Evolutionary conservation across 2,888 invertebrate species (phyloP), one percentile per base, ranked within the genome.

Genomic region (Enoplolaimus lenunculus): DNA sequence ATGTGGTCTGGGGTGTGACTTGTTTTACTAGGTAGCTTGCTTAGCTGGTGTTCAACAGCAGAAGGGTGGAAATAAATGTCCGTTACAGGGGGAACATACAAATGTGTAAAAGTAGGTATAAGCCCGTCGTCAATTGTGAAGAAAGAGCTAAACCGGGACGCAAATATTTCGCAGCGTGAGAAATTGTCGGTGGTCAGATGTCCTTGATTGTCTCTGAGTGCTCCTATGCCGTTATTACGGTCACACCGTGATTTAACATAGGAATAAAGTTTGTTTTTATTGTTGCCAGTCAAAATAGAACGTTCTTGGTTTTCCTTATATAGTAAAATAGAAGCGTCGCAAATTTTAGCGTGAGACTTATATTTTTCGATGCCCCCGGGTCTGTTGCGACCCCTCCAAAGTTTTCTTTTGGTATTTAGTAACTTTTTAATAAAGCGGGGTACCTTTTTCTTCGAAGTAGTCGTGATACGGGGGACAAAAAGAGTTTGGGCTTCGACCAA

Each of bases 1-100:
- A 62, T 62, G 28, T 29, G 7, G 28, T 62, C 62, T 13, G 62
- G 62, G 28, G 62, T 16, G 62, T 62, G 28, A n/a, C 62, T 62
- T 13, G 7, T 16, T 31, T 62, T 62, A 13, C 29, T 26, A 29
- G 28, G 28, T 29, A 62, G 16, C 7, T n/a, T 3, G 16, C 28
- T 3, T 62, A 62, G 28, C 7, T 29, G 28, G 16, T 62, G 28
- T 13, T 62, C 7, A 29, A 62, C 62, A 13, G 28, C 7, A 13
- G 7, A 29, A 31, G 62, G 62, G 13, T n/a, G 13, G 28, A 62
- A 62, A 62, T 62, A 16, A 29, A 62, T 29, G 28, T 13, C 16
- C 7, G 7, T 62, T 13, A 62, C 7, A 45, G 7, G 21, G 21
- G 7, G 21, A 45, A 45, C 7, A 45, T 45, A 7, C 28, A 13